Base-by-base conservation (phyloP, 2,797 vertebrate genomes). In the Rhabdomys pumilio region DNA sequence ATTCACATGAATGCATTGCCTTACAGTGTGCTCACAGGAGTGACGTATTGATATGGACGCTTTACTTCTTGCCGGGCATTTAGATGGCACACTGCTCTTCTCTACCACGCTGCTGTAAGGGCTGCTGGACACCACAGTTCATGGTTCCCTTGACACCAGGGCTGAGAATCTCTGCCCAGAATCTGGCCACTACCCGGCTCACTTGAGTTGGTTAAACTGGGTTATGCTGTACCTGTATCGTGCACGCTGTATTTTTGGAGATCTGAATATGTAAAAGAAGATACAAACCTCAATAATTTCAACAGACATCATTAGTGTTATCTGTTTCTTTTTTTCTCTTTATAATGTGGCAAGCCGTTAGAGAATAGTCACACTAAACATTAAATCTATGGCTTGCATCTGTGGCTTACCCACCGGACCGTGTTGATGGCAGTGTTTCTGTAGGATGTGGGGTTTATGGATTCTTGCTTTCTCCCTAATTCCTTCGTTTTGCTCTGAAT, bases 401-500 rank as follows among this genome's bases (percentile, higher is more conserved):
- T 47, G 73, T 55, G 73, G 20, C 55, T 92, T 50, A 59, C 17
- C 9, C 80, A 20, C 12, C 0, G 9, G 72, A 13, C 22, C 50
- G 65, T 38, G 11, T 31, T 84, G 20, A 67, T 90, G 17, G 72
- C 14, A 75, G n/a, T 50, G 38, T 22, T 65, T 93, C 75, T 89
- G 41, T 76, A 85, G 55, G 77, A 91, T 63, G 83, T 73, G 53
- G 67, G 50, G 89, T 89, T 90, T 77, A 53, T 69, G 38, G 69
- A 57, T 87, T 92, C 9, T 88, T 47, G 24, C 53, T 72, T 86
- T 61, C 47, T 14, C 55, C 84, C 15, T 31, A 15, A 20, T 84
- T 89, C 6, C 65, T 94, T 92, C 85, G 72, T 90, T 96, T 92
- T 67, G 17, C 47, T 84, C 77, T 44, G 86, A 76, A 81, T 79